These are phyloP conservation scores for Diprion similis DNA, from an alignment of 1,140 invertebrate genomes.

Conservation along the genomic window DNA sequence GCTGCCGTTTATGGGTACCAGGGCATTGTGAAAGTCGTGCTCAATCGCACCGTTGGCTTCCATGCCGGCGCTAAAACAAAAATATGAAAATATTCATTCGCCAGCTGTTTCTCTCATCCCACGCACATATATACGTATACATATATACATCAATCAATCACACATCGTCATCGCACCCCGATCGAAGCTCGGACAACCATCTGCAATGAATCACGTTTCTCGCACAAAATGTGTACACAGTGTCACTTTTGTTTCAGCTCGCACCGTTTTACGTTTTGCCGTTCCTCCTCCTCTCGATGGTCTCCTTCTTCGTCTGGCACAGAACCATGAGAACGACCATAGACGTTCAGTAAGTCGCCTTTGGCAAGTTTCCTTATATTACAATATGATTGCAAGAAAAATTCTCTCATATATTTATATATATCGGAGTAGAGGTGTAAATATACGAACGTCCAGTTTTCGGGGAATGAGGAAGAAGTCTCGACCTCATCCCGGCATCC, in stretches of 20 bases:
- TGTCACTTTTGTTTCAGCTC: conserved; percentile 31
- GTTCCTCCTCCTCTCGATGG: conserved; percentile 35
- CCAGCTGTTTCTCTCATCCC: background rate
- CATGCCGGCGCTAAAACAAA: conserved; percentile 61
- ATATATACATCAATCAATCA: too few relatives aligned
- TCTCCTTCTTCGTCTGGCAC: conserved; percentile 32
- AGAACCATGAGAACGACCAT: conserved; percentile 45
- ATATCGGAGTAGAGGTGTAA: too few relatives aligned
- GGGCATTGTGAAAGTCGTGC: conserved; percentile 67
- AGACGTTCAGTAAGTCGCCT: conserved; percentile 53
- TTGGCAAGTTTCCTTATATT: too few relatives aligned
- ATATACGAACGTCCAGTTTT: too few relatives aligned
- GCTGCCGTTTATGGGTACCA: conserved; percentile 67
- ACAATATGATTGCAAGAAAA: too few relatives aligned
- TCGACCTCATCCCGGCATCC: background rate
- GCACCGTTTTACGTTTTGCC: conserved; percentile 50
- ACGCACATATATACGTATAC: too few relatives aligned
- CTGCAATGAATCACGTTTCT: background rate
- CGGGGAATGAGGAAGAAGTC: background rate
- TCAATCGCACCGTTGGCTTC: conserved; percentile 65
- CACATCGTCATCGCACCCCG: background rate
- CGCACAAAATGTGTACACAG: background rate
- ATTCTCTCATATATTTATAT: too few relatives aligned
- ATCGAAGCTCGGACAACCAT: background rate
- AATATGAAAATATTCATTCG: conserved; percentile 19